Percentiles rank a stretch among this genome's conserved stretches.
phyloP scores from a whole-genome alignment of 2,113 vertebrate species.

The Verasper variegatus region DNA sequence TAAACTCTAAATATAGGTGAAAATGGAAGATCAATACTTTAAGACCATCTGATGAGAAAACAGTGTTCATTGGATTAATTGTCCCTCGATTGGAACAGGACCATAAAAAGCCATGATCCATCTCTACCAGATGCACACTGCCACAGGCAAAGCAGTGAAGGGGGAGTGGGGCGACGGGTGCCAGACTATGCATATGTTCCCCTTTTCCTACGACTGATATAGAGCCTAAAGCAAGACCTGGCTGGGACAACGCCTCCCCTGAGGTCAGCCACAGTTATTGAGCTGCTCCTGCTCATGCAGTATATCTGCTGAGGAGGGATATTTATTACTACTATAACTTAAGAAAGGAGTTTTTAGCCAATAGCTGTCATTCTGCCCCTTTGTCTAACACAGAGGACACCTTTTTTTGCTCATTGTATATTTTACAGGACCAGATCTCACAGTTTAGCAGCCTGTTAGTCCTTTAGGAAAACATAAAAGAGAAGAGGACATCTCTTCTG shows the following conservation, averaged over 20 bases:
- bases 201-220: slow-evolving; percentile 28
- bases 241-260: slow-evolving; percentile 32
- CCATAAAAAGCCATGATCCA: slow-evolving; percentile 6
- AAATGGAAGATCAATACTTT: not conserved
- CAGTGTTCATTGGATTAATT: not conserved
- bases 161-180: slow-evolving; percentile 11
- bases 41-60: not conserved
- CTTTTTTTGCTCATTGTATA: slow-evolving; percentile 32
- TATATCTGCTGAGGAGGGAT: slow-evolving; percentile 53
- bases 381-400: slow-evolving; percentile 32
- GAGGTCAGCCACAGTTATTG: slow-evolving; percentile 47
- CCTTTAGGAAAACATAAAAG: not conserved
- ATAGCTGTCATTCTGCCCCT: slow-evolving; percentile 44
- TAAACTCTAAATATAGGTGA: not conserved
- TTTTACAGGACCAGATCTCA: slow-evolving; percentile 8
- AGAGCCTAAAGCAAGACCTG: slow-evolving; percentile 33
- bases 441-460: slow-evolving; percentile 20
- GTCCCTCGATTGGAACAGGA: not conserved
- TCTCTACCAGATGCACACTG: slow-evolving; percentile 27
- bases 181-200: slow-evolving; percentile 32
- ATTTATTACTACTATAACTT: slow-evolving; percentile 58
- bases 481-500: not conserved
- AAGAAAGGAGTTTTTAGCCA: slow-evolving; percentile 36
- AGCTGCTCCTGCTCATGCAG: slow-evolving; percentile 32
- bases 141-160: slow-evolving; percentile 15